Base-by-base conservation (phyloP, 2,113 vertebrate genomes). In the Corydoras sp. region DNA sequence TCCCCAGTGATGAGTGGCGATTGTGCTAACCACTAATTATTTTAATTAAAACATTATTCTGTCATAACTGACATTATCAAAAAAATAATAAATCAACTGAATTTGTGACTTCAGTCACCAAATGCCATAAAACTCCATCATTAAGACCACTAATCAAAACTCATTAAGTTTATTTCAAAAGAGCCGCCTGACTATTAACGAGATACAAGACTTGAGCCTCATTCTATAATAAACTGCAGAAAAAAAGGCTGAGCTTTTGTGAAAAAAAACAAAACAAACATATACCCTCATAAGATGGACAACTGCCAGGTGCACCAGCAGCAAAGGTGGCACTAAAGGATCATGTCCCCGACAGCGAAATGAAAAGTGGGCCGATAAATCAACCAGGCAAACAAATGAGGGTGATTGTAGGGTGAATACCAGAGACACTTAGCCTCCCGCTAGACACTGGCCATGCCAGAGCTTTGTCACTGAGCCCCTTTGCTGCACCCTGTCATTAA, bases 401-500 rank as follows among this genome's bases (percentile, higher is more conserved):
- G 71, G 80, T 72, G 68, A 58, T 59, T 69, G 81, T 81, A 79
- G 79, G 73, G 80, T 80, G 82, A 83, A 79, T 79, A 84, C 81
- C 80, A 75, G 83, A 85, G 85, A 81, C 87, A 87, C 86, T 90
- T 89, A 90, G 85, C 88, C 89, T 89, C 90, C 90, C 83, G 84
- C 88, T 84, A 87, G 65, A 83, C 86, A 86, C 81, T 85, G 80
- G 79, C 82, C 81, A 81, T 86, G 88, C 87, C 88, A 88, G 85
- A 80, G 84, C 88, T 89, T 88, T 90, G 89, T 90, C 88, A 88
- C 85, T 62, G 79, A 81, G 88, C 88, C 87, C 86, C 85, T 87
- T 88, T 85, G 89, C 83, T 88, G 79, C 83, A 86, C 84, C 88
- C 86, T 80, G 86, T 91, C 88, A 90, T 90, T 88, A 89, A 83